phyloP scores from a whole-genome alignment of 2,888 invertebrate species.

The Sthenelais limicola region DNA sequence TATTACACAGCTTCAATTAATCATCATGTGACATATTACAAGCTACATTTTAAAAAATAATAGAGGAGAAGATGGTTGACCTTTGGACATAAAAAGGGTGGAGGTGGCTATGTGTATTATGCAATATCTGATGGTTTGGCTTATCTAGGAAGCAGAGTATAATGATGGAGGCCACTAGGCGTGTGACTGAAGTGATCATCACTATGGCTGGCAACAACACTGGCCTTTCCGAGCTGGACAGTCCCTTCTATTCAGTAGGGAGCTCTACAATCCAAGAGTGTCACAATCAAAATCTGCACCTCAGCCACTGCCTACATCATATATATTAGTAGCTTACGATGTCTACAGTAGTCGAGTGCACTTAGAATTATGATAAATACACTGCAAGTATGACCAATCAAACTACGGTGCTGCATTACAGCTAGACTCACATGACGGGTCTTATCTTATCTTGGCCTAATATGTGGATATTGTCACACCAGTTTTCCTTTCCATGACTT shows the following conservation, averaged over 20 bases:
- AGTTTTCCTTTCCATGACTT: too few relatives aligned
- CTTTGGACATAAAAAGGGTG: constrained; percentile 29
- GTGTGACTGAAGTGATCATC: too few relatives aligned
- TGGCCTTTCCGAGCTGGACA: too few relatives aligned
- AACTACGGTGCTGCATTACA: constrained; percentile 24
- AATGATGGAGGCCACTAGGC: too few relatives aligned
- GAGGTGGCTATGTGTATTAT: constrained; percentile 21
- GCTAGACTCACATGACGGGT: constrained; percentile 16
- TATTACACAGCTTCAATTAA: constrained; percentile 30
- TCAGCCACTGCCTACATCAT: constrained; percentile 18
- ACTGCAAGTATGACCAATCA: constrained; percentile 23
- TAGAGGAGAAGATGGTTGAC: constrained; percentile 20
- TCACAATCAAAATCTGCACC: background rate
- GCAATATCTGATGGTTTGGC: constrained; percentile 17
- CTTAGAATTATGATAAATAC: constrained; percentile 28
- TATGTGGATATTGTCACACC: constrained; percentile 16
- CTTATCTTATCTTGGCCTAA: constrained; percentile 23
- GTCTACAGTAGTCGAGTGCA: constrained; percentile 29
- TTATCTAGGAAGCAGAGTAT: constrained; percentile 24
- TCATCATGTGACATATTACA: constrained; percentile 17
- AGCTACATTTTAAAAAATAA: constrained; percentile 17
- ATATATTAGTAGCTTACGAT: constrained; percentile 28
- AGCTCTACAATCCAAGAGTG: too few relatives aligned
- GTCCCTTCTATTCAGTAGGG: too few relatives aligned
- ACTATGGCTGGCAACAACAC: too few relatives aligned